These are phyloP conservation scores for Drosophila grimshawi DNA, from an alignment of 1,140 invertebrate species.

Conservation along the genomic window DNA sequence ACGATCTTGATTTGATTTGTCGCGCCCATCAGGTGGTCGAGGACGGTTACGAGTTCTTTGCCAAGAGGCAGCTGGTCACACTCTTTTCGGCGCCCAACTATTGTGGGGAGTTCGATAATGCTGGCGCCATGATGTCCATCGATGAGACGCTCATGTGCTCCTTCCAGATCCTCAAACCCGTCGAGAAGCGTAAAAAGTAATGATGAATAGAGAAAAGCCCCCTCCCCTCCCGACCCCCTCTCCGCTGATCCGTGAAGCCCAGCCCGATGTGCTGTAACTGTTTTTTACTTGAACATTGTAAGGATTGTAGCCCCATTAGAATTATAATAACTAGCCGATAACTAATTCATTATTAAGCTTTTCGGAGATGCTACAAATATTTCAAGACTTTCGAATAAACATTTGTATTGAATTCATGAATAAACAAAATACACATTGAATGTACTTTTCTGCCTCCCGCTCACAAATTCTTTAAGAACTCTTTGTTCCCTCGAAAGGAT, in stretches of 20 bases:
- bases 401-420: neutral
- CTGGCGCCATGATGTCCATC: slow-evolving; percentile 98
- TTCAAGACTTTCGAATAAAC: neutral
- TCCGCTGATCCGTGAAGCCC: too few relatives aligned
- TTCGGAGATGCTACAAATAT: too few relatives aligned
- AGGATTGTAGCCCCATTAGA: neutral
- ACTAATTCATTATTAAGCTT: too few relatives aligned
- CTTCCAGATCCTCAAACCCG: slow-evolving; percentile 97
- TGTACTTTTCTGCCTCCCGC: neutral
- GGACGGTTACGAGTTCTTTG: slow-evolving; percentile 99
- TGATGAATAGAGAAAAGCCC: too few relatives aligned
- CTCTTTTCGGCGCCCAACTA: slow-evolving; percentile 99
- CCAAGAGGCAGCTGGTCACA: slow-evolving; percentile 98
- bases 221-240: too few relatives aligned
- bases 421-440: neutral
- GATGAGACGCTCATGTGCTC: slow-evolving; percentile 99
- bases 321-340: too few relatives aligned
- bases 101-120: slow-evolving; percentile 99
- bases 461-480: too few relatives aligned
- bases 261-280: neutral
- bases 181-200: slow-evolving; percentile 83
- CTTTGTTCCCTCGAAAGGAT: too few relatives aligned
- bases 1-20: slow-evolving; percentile 97
- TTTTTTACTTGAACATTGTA: slow-evolving; percentile 19
- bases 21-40: slow-evolving; percentile 98